Evolutionary conservation across 2,888 invertebrate genomes (phyloP), one percentile per base, ranked within the genome.

Genomic region (Pandemis heparana): DNA sequence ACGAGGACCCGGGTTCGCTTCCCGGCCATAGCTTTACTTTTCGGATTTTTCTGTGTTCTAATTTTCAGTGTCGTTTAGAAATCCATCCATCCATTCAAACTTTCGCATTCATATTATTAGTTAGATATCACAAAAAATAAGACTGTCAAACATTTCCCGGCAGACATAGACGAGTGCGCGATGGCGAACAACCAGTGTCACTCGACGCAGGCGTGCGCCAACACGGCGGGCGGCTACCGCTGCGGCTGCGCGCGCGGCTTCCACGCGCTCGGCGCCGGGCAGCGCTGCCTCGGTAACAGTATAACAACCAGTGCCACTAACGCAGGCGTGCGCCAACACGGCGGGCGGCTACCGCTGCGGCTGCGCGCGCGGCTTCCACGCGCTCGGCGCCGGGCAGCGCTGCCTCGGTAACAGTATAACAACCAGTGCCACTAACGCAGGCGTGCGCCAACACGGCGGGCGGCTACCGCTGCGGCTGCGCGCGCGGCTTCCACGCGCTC

Each of bases 91-190:
- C n/a, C n/a, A n/a, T n/a, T n/a, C n/a, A n/a, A n/a, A n/a, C n/a
- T n/a, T n/a, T n/a, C n/a, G n/a, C n/a, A n/a, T n/a, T n/a, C n/a
- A n/a, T n/a, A n/a, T n/a, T n/a, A n/a, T n/a, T n/a, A n/a, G n/a
- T n/a, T n/a, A n/a, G n/a, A n/a, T n/a, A n/a, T n/a, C n/a, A n/a
- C n/a, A n/a, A n/a, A n/a, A n/a, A n/a, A n/a, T n/a, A n/a, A n/a
- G n/a, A n/a, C n/a, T n/a, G n/a, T n/a, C n/a, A n/a, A n/a, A n/a
- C n/a, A n/a, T n/a, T n/a, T n/a, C n/a, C n/a, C n/a, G 23, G 10
- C 85, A 96, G 96, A 96, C 82, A 91, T 96, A 46, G 95, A 96
- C 87, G 96, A 96, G 82, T 96, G 96, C 78, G 60, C 81, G 23
- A 82, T 89, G 80, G 78, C 87, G 77, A 79, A 82, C 79, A 91